Percentiles rank a stretch among this genome's conserved stretches.
These are phyloP conservation scores for Ferrisia virgata DNA, from an alignment of 2,888 invertebrate species.

Conservation along the genomic window DNA sequence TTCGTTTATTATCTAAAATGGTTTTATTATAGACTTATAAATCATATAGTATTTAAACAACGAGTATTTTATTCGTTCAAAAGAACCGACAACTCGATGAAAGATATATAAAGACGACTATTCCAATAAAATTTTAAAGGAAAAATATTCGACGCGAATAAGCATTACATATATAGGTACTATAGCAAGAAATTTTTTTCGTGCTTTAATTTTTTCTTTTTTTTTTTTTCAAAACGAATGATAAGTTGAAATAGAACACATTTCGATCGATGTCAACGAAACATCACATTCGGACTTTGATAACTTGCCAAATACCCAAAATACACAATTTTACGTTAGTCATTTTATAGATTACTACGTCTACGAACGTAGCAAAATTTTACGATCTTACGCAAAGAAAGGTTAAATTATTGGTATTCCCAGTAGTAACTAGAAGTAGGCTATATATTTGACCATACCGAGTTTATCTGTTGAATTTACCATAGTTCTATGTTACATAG, in stretches of 20 bases:
- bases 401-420: background rate
- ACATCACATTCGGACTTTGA: background rate
- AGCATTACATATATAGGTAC: background rate
- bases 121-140: background rate
- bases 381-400: background rate
- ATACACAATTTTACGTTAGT: conserved; percentile 12
- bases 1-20: conserved; percentile 40
- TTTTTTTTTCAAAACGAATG: background rate
- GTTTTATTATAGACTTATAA: conserved; percentile 40
- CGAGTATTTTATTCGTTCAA: conserved; percentile 25
- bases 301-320: conserved; percentile 13
- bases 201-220: background rate
- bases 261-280: conserved; percentile 18
- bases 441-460: background rate
- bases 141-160: background rate
- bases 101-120: conserved; percentile 10
- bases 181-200: background rate
- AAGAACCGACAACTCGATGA: conserved; percentile 30
- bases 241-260: conserved; percentile 5
- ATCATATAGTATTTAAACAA: conserved; percentile 34
- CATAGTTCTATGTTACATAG: background rate
- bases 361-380: background rate
- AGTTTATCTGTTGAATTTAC: background rate
- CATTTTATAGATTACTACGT: background rate
- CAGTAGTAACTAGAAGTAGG: background rate